Conservation (phyloP, 2,113 vertebrate species). For the Calypte anna region DNA sequence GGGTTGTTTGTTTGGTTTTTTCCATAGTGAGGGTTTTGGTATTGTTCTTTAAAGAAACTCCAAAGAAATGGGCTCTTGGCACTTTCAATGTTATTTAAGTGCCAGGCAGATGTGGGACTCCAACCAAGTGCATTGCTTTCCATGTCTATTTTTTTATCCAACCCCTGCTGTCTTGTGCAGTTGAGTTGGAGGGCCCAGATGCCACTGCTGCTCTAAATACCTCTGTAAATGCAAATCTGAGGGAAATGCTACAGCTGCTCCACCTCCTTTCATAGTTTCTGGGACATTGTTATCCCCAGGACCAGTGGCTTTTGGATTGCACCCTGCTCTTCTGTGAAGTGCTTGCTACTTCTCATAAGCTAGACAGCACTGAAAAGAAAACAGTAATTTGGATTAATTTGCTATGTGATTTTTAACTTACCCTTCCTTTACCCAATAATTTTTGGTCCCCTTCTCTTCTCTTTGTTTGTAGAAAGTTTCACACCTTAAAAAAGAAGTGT, state of each 20-base stretch:
- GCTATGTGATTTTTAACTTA: background rate
- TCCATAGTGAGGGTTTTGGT: background rate
- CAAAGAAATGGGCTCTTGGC: background rate
- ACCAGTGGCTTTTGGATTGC: background rate
- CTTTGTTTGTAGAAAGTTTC: background rate
- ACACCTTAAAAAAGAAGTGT: background rate
- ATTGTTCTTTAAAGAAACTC: background rate
- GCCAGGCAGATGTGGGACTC: constrained; percentile 18
- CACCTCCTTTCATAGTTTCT: constrained; percentile 20
- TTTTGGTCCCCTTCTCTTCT: background rate
- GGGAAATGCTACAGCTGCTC: background rate
- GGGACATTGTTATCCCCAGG: constrained; percentile 8
- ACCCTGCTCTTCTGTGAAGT: background rate
- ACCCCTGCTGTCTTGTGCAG: constrained; percentile 17
- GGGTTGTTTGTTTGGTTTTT: background rate
- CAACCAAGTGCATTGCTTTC: constrained; percentile 20
- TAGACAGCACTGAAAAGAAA: background rate
- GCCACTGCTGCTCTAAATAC: constrained; percentile 37
- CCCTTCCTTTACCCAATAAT: background rate
- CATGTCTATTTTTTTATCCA: background rate
- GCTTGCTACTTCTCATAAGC: background rate
- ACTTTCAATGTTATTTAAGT: background rate
- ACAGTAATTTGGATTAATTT: background rate
- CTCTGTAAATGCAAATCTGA: constrained; percentile 21
- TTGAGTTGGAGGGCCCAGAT: constrained; percentile 54